Percentiles rank a stretch among this genome's conserved stretches.
phyloP scores from a whole-genome alignment of 1,140 invertebrate species.

The Monochamus saltuarius region DNA sequence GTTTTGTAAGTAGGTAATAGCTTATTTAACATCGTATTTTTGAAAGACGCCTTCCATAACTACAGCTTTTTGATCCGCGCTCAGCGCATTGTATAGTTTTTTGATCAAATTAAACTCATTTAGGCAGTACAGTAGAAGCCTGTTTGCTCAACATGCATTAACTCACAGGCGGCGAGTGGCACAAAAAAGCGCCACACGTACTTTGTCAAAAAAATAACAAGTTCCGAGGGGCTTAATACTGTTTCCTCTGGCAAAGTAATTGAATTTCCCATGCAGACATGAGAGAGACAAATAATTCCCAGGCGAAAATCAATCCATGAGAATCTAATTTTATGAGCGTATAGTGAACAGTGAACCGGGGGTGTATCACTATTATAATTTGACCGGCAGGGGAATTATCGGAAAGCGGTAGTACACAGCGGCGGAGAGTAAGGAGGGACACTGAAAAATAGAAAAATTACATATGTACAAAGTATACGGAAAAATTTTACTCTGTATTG shows the following conservation, averaged over 20 bases:
- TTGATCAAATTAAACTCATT: too few species aligned
- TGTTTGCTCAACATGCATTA: too few species aligned
- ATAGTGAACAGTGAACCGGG: conserved; percentile 5
- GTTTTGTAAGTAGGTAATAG: too few species aligned
- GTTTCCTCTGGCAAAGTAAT: conserved; percentile 22
- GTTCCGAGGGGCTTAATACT: conserved; percentile 7
- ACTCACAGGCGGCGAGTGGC: not conserved
- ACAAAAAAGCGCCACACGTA: conserved; percentile 3
- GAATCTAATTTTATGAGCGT: conserved; percentile 22
- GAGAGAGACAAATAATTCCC: conserved; percentile 26
- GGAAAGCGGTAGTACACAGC: too few species aligned
- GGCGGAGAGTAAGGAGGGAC: not conserved
- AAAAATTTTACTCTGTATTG: too few species aligned
- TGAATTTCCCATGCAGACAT: conserved; percentile 21
- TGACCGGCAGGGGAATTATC: conserved; percentile 9
- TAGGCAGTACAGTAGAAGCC: too few species aligned
- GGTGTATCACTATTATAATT: conserved; percentile 35
- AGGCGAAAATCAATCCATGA: conserved; percentile 21
- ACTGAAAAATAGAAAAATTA: too few species aligned
- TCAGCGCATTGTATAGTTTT: too few species aligned
- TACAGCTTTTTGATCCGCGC: too few species aligned
- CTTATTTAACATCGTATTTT: too few species aligned
- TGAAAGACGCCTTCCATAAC: too few species aligned
- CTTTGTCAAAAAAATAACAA: conserved; percentile 4
- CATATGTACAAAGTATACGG: too few species aligned